Conservation (phyloP, 2,888 invertebrate genomes). For the Luperina testacea region DNA sequence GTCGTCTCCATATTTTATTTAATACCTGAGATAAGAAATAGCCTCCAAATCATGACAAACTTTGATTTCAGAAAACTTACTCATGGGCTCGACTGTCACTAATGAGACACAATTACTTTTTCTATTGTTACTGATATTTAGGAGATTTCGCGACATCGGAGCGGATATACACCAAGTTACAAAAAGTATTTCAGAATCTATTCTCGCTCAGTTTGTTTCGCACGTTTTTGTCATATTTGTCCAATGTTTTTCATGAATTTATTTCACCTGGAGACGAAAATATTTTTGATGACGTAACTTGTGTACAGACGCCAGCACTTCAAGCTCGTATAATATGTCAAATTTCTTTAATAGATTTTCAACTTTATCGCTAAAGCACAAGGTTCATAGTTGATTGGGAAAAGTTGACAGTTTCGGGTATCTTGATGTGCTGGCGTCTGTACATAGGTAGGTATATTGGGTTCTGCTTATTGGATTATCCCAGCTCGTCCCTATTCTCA, state of each 20-base stretch:
- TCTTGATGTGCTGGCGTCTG: too few relatives aligned
- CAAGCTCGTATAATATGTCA: too few relatives aligned
- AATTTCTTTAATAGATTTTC: too few relatives aligned
- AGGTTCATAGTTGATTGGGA: too few relatives aligned
- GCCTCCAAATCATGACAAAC: constrained; percentile 5
- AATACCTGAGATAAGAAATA: not conserved
- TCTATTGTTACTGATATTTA: too few relatives aligned
- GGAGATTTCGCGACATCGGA: too few relatives aligned
- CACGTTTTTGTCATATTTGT: constrained; percentile 35
- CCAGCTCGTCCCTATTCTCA: not conserved
- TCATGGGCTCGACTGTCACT: not conserved
- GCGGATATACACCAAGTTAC: not conserved
- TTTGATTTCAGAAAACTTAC: constrained; percentile 22
- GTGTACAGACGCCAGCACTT: not conserved
- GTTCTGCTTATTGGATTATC: constrained; percentile 37
- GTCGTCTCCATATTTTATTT: not conserved
- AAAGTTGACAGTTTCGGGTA: too few relatives aligned
- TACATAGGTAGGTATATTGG: not conserved
- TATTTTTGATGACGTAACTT: constrained; percentile 38
- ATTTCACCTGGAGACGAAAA: constrained; percentile 37
- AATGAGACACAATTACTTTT: too few relatives aligned
- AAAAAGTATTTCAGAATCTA: constrained; percentile 33
- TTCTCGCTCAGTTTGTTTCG: constrained; percentile 24
- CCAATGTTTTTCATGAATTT: constrained; percentile 48
- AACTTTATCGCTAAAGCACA: too few relatives aligned